phyloP scores from a whole-genome alignment of 2,113 vertebrate species.

The Rhombomys opimus region DNA sequence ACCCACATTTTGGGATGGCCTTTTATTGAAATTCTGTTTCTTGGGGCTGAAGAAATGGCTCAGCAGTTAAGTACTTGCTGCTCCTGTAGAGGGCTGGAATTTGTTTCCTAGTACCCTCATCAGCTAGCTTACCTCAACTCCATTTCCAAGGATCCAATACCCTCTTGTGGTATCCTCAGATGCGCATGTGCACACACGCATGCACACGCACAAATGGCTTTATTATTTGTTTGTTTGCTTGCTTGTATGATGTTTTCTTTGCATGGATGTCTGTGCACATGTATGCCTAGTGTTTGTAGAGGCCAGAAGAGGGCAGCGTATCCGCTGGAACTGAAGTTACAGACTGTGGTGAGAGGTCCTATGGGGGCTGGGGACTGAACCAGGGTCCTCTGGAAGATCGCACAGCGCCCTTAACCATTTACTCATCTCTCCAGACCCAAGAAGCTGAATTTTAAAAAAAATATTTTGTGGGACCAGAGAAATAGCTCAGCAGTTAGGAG shows the following conservation, averaged over 20 bases:
- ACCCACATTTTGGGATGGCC: not conserved
- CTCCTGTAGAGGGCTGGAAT: not conserved
- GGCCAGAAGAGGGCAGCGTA: not conserved
- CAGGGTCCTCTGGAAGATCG: not conserved
- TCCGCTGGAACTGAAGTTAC: too few species aligned
- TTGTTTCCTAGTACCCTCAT: not conserved
- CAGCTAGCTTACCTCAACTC: not conserved
- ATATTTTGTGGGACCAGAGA: not conserved
- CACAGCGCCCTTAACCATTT: not conserved
- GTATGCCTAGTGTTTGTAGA: not conserved
- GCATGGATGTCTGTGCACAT: not conserved
- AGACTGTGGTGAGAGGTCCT: not conserved
- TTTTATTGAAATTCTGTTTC: not conserved
- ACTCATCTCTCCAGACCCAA: not conserved
- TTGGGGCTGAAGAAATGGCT: too few species aligned
- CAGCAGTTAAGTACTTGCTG: not conserved
- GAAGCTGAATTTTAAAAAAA: not conserved
- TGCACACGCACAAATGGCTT: not conserved
- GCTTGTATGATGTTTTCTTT: too few species aligned
- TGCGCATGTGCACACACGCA: not conserved
- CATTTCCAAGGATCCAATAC: not conserved
- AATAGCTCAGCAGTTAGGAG: not conserved
- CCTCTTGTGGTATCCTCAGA: not conserved
- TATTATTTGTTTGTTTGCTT: not conserved
- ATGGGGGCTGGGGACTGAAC: not conserved